Evolutionary conservation across 2,888 invertebrate genomes (phyloP).

Genomic region (Dysmachus trigonus): DNA sequence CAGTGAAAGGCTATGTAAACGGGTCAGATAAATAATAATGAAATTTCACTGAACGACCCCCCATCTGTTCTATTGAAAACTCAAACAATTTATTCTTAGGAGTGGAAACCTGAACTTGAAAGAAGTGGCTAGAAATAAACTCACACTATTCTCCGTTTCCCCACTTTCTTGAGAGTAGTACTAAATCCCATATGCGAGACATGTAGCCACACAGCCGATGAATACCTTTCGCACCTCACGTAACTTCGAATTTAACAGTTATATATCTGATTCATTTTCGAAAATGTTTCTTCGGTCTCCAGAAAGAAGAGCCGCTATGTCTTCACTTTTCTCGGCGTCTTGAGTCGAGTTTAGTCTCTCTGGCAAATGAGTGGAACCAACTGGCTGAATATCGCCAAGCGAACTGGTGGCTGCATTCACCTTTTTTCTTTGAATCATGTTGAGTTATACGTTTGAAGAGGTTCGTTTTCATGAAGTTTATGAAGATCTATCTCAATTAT

Average conservation of each 20-base stretch:
- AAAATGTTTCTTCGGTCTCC: not conserved
- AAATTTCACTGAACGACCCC: not conserved
- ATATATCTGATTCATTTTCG: not conserved
- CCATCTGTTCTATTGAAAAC: not conserved
- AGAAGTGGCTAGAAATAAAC: not conserved
- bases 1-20: not conserved
- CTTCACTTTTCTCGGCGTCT: not conserved
- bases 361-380: not conserved
- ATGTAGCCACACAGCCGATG: not conserved
- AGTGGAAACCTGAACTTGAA: not conserved
- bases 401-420: not conserved
- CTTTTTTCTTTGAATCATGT: slow-evolving; percentile 4
- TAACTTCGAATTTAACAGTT: not conserved
- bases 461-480: not conserved
- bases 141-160: not conserved
- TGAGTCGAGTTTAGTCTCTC: not conserved
- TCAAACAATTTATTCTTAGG: not conserved
- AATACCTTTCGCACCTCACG: not conserved
- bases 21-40: not conserved
- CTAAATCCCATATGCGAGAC: not conserved
- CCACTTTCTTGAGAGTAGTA: not conserved
- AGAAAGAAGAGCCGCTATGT: not conserved
- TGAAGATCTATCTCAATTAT: not conserved
- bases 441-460: not conserved
- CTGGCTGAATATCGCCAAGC: not conserved